A percentile compares a stretch with the other conserved stretches of the same genome.
Conservation (phyloP, 2,113 vertebrate genomes). For the Xiphorhynchus elegans region DNA sequence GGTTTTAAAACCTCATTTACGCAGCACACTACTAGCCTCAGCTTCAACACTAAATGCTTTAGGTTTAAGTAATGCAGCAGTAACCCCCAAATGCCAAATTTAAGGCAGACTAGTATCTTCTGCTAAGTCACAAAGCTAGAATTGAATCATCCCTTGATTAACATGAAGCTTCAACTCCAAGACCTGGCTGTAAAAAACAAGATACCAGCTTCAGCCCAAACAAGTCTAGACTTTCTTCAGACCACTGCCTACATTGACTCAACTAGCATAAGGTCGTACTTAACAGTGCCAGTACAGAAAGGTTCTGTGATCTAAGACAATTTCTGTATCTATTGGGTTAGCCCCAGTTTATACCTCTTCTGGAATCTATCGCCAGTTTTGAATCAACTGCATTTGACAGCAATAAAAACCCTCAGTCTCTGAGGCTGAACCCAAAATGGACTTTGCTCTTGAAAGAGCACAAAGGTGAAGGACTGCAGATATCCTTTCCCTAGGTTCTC, state of each 20-base stretch:
- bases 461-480: neutral
- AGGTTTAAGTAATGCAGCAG: neutral
- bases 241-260: neutral
- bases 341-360: neutral
- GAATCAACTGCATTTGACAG: neutral
- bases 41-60: neutral
- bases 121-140: neutral
- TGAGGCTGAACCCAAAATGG: neutral
- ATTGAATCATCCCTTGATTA: neutral
- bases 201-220: neutral
- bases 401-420: neutral
- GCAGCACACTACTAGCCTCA: neutral
- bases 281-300: neutral
- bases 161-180: neutral
- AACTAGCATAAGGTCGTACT: neutral
- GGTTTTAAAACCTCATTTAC: neutral
- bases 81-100: neutral
- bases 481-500: neutral
- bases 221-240: neutral
- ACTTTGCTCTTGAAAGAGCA: neutral
- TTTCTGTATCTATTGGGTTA: fast-evolving
- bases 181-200: neutral
- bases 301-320: neutral
- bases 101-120: neutral
- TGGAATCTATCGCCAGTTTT: neutral